Conservation (phyloP, 2,797 vertebrate species). For the Acipenser ruthenus region DNA sequence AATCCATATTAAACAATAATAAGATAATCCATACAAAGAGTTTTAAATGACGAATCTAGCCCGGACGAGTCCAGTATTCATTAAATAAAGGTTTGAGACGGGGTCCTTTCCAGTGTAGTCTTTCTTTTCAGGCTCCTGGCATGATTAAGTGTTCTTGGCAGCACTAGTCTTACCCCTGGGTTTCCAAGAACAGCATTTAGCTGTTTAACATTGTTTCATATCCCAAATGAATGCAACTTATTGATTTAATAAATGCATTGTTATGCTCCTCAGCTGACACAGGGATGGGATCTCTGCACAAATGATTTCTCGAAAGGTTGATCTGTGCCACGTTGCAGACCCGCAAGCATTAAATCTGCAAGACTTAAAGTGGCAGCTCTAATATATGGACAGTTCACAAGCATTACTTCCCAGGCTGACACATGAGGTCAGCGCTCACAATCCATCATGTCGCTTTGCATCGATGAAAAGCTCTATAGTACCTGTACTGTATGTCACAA, state of each 20-base stretch:
- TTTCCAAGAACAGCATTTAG: no score
- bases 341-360: slow-evolving; percentile 52
- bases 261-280: slow-evolving; percentile 24
- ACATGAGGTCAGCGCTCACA: slow-evolving; percentile 34
- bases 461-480: not conserved
- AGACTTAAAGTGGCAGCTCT: slow-evolving; percentile 38
- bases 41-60: no score
- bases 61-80: no score
- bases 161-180: no score
- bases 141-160: no score
- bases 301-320: slow-evolving; percentile 51
- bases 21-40: no score
- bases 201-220: slow-evolving; percentile 25
- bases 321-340: slow-evolving; percentile 54
- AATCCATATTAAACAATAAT: no score
- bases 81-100: no score
- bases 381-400: slow-evolving; percentile 51
- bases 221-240: slow-evolving; percentile 30
- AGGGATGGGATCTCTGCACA: slow-evolving; percentile 32
- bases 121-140: no score
- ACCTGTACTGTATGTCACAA: no score
- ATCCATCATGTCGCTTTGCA: slow-evolving; percentile 36
- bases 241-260: slow-evolving; percentile 60
- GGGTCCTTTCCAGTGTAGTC: no score
- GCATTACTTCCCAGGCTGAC: slow-evolving; percentile 41